phyloP scores from a whole-genome alignment of 2,888 invertebrate species.

The Coenonympha arcania region DNA sequence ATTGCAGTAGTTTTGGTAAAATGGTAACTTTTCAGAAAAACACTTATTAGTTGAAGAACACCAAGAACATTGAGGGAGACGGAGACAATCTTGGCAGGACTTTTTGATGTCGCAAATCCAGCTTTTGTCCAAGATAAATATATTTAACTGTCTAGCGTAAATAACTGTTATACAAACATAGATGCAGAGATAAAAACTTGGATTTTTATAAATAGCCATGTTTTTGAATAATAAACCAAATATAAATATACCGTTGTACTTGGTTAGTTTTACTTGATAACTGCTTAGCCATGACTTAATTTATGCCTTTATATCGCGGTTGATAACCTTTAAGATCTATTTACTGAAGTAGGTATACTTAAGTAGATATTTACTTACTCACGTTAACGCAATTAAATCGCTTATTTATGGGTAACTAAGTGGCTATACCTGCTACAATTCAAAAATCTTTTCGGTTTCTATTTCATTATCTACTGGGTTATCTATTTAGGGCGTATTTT shows the following conservation, averaged over 20 bases:
- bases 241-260: slow-evolving; percentile 11
- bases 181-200: slow-evolving; percentile 24
- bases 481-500: too few relatives aligned
- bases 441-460: too few relatives aligned
- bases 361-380: too few relatives aligned
- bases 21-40: slow-evolving; percentile 43
- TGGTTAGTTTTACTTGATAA: slow-evolving; percentile 34
- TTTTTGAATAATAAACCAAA: neutral
- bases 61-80: slow-evolving; percentile 60
- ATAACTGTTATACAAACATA: slow-evolving; percentile 29
- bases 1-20: slow-evolving; percentile 39
- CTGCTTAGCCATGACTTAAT: slow-evolving; percentile 50
- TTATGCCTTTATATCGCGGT: slow-evolving; percentile 40
- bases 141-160: slow-evolving; percentile 28
- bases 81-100: slow-evolving; percentile 54
- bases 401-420: too few relatives aligned
- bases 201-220: slow-evolving; percentile 15
- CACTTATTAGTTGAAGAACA: slow-evolving; percentile 51
- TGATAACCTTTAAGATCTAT: slow-evolving; percentile 55
- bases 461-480: too few relatives aligned
- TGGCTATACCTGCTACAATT: too few relatives aligned
- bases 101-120: slow-evolving; percentile 57
- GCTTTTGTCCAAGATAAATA: slow-evolving; percentile 44
- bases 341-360: slow-evolving; percentile 2
- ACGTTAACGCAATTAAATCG: slow-evolving; percentile 27